Percentiles rank a stretch among this genome's conserved stretches.
Conservation (phyloP, 2,888 invertebrate genomes). For the Barypeithes pellucidus region DNA sequence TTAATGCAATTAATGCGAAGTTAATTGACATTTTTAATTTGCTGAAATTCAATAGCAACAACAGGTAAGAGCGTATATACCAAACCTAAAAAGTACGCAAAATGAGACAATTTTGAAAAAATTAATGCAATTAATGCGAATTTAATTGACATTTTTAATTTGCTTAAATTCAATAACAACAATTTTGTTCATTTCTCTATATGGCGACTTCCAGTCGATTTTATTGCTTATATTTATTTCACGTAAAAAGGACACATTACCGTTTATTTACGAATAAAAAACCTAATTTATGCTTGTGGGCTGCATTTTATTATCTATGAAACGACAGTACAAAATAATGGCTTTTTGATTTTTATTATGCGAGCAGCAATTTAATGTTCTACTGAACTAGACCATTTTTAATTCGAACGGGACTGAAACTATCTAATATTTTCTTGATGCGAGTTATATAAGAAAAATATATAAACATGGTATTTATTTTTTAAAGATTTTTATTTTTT, state of each 20-base stretch:
- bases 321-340: not conserved
- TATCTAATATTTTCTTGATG: no score
- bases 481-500: no score
- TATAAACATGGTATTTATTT: no score
- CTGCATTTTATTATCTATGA: not conserved
- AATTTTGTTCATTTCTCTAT: constrained; percentile 10
- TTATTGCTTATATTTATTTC: not conserved
- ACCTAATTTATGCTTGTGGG: not conserved
- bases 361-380: not conserved
- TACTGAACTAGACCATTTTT: not conserved
- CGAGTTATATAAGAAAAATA: no score
- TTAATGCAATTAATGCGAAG: not conserved
- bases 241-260: not conserved
- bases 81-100: not conserved
- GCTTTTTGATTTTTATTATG: not conserved
- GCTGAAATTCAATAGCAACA: no score
- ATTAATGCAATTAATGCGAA: not conserved
- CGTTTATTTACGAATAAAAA: constrained; percentile 7
- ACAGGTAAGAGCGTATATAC: not conserved
- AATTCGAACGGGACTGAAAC: not conserved
- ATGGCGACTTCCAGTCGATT: not conserved
- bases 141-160: constrained; percentile 3
- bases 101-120: not conserved
- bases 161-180: not conserved
- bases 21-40: not conserved